phyloP scores from a whole-genome alignment of 1,140 invertebrate genomes.

The Drosophila saltans region DNA sequence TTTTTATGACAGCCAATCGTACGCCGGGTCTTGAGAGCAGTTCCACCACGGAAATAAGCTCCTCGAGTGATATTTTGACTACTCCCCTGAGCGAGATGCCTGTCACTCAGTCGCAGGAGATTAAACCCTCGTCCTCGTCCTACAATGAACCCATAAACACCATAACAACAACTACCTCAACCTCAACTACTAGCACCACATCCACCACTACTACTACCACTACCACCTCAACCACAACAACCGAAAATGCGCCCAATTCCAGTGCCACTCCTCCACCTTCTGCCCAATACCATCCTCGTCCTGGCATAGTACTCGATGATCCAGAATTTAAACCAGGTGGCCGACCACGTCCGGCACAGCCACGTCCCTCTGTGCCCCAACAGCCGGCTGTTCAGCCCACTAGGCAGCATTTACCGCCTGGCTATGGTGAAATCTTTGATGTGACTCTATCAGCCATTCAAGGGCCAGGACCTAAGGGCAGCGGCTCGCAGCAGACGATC shows the following conservation, averaged over 20 bases:
- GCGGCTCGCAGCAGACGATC: constrained; percentile 82
- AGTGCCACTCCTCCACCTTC: constrained; percentile 50
- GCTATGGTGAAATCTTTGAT: constrained; percentile 92
- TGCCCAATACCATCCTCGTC: constrained; percentile 87
- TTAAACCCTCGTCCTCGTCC: constrained; percentile 59
- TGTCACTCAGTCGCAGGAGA: constrained; percentile 24
- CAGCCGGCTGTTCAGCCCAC: constrained; percentile 73
- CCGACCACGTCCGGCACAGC: constrained; percentile 72
- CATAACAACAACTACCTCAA: constrained; percentile 37
- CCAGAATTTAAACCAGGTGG: constrained; percentile 89
- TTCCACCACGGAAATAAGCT: constrained; percentile 17
- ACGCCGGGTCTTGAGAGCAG: constrained; percentile 78
- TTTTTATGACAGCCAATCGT: constrained; percentile 81
- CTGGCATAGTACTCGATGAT: constrained; percentile 92
- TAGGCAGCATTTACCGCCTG: constrained; percentile 80
- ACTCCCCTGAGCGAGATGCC: constrained; percentile 55
- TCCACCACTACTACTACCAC: constrained; percentile 51
- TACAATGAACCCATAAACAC: constrained; percentile 30
- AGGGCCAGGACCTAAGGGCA: constrained; percentile 87
- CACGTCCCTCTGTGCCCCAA: constrained; percentile 82
- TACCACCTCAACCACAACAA: constrained; percentile 52
- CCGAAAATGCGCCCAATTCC: constrained; percentile 48
- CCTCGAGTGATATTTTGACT: constrained; percentile 79
- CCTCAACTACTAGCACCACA: constrained; percentile 45
- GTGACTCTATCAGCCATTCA: constrained; percentile 94